phyloP scores from a whole-genome alignment of 1,140 invertebrate species.

The Nomia melanderi region DNA sequence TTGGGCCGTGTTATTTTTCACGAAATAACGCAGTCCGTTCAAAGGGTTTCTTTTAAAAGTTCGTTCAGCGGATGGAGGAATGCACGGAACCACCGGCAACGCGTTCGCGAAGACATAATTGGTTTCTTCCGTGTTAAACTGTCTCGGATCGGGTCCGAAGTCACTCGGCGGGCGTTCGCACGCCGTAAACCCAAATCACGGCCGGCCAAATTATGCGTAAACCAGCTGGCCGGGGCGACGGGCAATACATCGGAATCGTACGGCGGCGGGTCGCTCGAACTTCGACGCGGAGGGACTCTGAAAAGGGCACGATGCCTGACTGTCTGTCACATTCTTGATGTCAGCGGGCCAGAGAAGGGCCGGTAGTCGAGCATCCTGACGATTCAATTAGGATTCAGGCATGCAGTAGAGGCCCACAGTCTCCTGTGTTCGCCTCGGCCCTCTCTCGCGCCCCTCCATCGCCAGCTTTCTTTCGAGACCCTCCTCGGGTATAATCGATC shows the following conservation, averaged over 20 bases:
- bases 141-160: neutral
- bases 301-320: constrained; percentile 65
- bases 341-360: constrained; percentile 64
- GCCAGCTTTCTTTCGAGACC: constrained; percentile 51
- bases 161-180: constrained; percentile 7
- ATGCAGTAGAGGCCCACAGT: constrained; percentile 55
- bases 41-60: neutral
- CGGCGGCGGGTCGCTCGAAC: constrained; percentile 43
- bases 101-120: neutral
- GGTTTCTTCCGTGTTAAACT: neutral
- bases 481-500: constrained; percentile 69
- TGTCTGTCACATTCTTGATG: constrained; percentile 75
- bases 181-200: constrained; percentile 41
- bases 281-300: constrained; percentile 52
- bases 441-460: constrained; percentile 5
- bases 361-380: constrained; percentile 70
- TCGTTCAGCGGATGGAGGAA: neutral
- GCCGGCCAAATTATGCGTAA: constrained; percentile 46
- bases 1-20: no score
- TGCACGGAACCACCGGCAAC: neutral
- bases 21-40: no score
- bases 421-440: constrained; percentile 25
- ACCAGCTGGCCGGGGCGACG: constrained; percentile 22
- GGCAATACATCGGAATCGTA: constrained; percentile 55
- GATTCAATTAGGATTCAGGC: constrained; percentile 77